Conservation (phyloP, 2,888 invertebrate species). For the Xanthia icteritia region DNA sequence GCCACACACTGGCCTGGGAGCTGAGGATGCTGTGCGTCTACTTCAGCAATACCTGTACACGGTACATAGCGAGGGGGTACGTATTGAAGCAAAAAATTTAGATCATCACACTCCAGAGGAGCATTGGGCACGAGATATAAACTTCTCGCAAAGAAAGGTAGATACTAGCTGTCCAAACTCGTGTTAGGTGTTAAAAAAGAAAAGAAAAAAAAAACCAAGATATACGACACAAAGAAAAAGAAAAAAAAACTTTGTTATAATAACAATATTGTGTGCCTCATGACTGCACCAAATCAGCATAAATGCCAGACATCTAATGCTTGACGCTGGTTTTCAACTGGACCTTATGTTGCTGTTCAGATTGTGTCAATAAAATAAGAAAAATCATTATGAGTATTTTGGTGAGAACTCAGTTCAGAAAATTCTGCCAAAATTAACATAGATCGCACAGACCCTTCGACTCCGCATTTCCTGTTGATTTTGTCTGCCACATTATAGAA, state of each 20-base stretch:
- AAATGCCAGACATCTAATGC: background rate
- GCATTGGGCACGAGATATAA: background rate
- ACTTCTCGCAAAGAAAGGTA: background rate
- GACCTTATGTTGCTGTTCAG: no score
- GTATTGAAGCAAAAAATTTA: constrained; percentile 15
- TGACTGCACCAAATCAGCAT: background rate
- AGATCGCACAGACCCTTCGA: background rate
- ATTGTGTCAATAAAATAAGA: background rate
- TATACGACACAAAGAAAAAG: no score
- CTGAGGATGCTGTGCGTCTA: constrained; percentile 95
- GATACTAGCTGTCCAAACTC: background rate
- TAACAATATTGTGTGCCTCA: background rate
- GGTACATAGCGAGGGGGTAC: constrained; percentile 92
- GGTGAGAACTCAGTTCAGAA: background rate
- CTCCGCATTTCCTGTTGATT: background rate
- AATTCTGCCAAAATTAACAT: background rate
- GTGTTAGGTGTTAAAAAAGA: no score
- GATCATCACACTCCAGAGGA: background rate
- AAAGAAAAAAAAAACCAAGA: no score
- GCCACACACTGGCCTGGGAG: constrained; percentile 95
- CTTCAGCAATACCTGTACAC: constrained; percentile 94
- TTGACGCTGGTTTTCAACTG: background rate
- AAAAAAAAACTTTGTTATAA: background rate
- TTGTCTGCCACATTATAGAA: background rate
- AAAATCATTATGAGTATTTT: background rate